Evolutionary conservation across 2,888 invertebrate genomes (phyloP).

Genomic region (Onthophagus sagittarius): DNA sequence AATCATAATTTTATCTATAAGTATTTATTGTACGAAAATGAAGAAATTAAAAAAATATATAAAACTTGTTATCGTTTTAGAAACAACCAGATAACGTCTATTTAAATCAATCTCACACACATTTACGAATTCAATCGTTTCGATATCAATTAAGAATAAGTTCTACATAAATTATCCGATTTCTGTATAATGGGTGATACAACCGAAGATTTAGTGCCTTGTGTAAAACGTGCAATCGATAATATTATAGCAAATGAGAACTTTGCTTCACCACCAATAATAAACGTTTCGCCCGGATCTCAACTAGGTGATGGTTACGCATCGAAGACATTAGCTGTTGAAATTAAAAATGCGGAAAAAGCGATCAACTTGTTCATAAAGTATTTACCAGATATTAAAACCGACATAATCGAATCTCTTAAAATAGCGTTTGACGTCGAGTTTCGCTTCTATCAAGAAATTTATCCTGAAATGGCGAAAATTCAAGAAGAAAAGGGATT

Average conservation of each 20-base stretch:
- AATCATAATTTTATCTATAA: no score
- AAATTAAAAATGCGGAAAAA: background rate
- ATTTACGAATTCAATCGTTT: no score
- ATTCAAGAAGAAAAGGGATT: conserved; percentile 14
- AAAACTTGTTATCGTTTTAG: no score
- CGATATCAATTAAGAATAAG: no score
- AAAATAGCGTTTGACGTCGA: conserved; percentile 14
- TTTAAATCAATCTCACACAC: no score
- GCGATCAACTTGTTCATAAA: background rate
- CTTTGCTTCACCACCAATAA: background rate
- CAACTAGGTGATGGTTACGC: background rate
- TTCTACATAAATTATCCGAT: no score
- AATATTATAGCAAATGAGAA: background rate
- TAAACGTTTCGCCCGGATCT: background rate
- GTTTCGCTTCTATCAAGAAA: conserved; percentile 14
- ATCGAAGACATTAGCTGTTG: background rate
- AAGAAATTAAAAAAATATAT: no score
- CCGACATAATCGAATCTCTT: background rate
- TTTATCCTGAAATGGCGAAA: conserved; percentile 13
- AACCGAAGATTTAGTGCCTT: background rate
- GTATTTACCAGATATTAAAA: background rate
- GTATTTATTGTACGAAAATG: no score
- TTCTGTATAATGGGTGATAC: background rate
- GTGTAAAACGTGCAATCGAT: background rate
- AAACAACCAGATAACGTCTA: no score